Conservation (phyloP, 2,113 vertebrate genomes). For the Globicephala melas region DNA sequence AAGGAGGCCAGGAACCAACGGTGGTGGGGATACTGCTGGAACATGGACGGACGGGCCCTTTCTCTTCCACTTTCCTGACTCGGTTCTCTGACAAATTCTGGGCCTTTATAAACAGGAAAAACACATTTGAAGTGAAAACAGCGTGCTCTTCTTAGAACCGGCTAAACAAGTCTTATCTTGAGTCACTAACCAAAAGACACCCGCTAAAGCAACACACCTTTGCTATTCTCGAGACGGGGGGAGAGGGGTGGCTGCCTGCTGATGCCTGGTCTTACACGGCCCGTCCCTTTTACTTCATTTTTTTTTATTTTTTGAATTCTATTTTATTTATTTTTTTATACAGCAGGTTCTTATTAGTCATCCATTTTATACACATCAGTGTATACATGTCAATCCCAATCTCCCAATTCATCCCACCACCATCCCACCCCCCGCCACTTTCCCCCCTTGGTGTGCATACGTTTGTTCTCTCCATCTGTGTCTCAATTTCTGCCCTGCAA, state of each 20-base stretch:
- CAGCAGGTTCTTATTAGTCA: too few species aligned
- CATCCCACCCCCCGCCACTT: too few species aligned
- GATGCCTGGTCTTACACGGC: not conserved
- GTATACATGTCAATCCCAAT: too few species aligned
- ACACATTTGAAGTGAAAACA: not conserved
- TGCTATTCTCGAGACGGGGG: not conserved
- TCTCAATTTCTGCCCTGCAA: too few species aligned
- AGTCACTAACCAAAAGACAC: not conserved
- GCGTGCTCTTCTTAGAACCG: not conserved
- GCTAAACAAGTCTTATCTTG: not conserved
- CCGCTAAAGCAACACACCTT: not conserved
- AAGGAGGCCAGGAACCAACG: not conserved
- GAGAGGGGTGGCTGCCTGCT: not conserved
- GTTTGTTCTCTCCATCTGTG: too few species aligned
- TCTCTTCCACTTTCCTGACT: not conserved
- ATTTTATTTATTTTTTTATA: too few species aligned
- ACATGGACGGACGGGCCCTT: not conserved
- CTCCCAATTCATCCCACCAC: too few species aligned
- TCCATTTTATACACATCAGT: too few species aligned
- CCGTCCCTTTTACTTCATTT: too few species aligned
- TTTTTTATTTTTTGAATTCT: too few species aligned
- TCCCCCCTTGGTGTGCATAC: too few species aligned
- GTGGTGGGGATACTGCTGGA: not conserved
- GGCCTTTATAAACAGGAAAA: slow-evolving; percentile 10
- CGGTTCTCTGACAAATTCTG: not conserved